Percentiles rank a stretch among this genome's conserved stretches.
phyloP scores from a whole-genome alignment of 2,797 vertebrate genomes.

The Poeciliopsis presidionis region DNA sequence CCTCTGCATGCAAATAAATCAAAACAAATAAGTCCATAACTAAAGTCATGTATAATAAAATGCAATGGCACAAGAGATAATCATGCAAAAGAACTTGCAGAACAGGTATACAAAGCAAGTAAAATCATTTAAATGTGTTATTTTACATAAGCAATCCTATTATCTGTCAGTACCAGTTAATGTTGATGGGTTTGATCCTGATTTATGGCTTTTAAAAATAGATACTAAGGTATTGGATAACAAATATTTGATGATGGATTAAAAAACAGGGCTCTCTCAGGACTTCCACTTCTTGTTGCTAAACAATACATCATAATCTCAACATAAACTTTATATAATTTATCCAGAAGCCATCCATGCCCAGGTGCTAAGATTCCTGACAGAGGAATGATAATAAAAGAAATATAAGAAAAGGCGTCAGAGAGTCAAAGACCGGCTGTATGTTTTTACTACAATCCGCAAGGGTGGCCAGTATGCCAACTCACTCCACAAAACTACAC shows the following conservation, averaged over 20 bases:
- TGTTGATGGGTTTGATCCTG: neutral
- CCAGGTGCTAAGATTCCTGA: neutral
- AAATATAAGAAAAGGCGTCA: neutral
- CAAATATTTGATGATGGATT: neutral
- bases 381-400: neutral
- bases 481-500: neutral
- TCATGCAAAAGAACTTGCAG: neutral
- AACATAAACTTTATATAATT: neutral
- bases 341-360: neutral
- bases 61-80: neutral
- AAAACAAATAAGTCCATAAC: neutral
- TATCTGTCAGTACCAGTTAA: neutral
- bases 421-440: neutral
- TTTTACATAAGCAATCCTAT: neutral
- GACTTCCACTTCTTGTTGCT: neutral
- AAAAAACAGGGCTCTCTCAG: neutral
- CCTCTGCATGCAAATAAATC: neutral
- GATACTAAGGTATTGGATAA: neutral
- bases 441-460: neutral
- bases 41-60: neutral
- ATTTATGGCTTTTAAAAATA: neutral
- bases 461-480: neutral
- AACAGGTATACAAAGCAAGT: neutral
- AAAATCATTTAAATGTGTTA: neutral
- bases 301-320: neutral